phyloP scores from a whole-genome alignment of 2,797 vertebrate genomes.

The Falco rusticolus region DNA sequence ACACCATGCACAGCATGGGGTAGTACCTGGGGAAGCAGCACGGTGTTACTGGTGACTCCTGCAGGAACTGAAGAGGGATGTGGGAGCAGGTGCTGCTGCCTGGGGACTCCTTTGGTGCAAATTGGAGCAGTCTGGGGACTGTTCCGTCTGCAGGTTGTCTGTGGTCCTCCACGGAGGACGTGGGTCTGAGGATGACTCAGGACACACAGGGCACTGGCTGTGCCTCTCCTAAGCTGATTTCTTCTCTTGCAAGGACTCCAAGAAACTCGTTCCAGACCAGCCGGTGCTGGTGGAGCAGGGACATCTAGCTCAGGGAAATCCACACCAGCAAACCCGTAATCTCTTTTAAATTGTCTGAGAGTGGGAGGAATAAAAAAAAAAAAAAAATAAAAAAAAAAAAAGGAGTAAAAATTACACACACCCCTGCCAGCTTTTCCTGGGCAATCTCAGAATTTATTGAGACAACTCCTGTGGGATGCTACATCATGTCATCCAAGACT shows the following conservation, averaged over 20 bases:
- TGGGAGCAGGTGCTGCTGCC: not conserved
- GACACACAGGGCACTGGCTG: accelerated
- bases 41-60: accelerated
- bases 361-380: constrained; percentile 48
- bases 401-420: not conserved
- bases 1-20: not conserved
- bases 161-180: no score
- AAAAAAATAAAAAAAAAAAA: no score
- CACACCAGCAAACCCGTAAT: not conserved
- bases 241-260: not conserved
- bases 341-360: not conserved
- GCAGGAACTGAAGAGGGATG: not conserved
- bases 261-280: not conserved
- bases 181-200: accelerated
- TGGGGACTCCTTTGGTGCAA: not conserved
- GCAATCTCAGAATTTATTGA: constrained; percentile 26
- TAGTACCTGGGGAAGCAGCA: not conserved
- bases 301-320: not conserved
- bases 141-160: not conserved
- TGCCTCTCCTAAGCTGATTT: not conserved
- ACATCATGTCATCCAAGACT: constrained; percentile 25
- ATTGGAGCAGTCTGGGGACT: not conserved
- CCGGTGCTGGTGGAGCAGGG: not conserved
- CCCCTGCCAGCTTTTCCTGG: not conserved
- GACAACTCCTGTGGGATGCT: constrained; percentile 42